Base-by-base conservation (phyloP, 2,888 invertebrate genomes). In the Agrochola lota region DNA sequence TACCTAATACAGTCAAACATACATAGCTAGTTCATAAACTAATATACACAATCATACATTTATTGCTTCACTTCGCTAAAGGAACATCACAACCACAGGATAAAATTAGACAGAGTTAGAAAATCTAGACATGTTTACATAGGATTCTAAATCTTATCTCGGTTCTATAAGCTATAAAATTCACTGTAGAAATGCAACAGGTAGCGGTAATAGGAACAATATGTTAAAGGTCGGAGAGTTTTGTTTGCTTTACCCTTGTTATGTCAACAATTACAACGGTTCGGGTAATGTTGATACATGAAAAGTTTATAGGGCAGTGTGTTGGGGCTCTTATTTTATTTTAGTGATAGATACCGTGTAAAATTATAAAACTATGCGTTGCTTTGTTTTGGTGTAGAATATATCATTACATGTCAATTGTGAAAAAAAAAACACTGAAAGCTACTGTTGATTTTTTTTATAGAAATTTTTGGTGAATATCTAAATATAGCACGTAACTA, bases 31-130 rank as follows among this genome's bases (percentile, higher is more conserved):
- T 63, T 71, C 43, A 63, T 74, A 57, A 64, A 85, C 73, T 43
- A 75, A 86, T 89, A 76, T 88, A 89, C 85, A 86, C 76, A 69
- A 52, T 59, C 62, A 80, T 74, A 74, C 74, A 80, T 73, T 85
- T 90, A 90, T 90, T 88, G 87, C 90, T 88, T 82, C 76, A 83
- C 75, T 77, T 83, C 49, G 52, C 75, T 85, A 88, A 78, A 81
- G 78, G 81, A 87, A 87, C 64, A 69, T 93, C 94, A 93, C 93
- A 93, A 93, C 93, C 93, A 90, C 90, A 89, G 84, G 91, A 90
- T 86, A 85, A 87, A 88, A 86, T 87, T 83, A 85, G 71, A 23
- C 35, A 35, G 68, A 87, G 73, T 67, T 87, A 75, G 77, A 83
- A 86, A 86, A 77, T 62, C 75, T 87, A 72, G 26, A 57, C 64